Percentiles rank a stretch among this genome's conserved stretches.
These are phyloP conservation scores for Leptura quadrifasciata DNA, from an alignment of 2,888 invertebrate genomes.

Conservation along the genomic window DNA sequence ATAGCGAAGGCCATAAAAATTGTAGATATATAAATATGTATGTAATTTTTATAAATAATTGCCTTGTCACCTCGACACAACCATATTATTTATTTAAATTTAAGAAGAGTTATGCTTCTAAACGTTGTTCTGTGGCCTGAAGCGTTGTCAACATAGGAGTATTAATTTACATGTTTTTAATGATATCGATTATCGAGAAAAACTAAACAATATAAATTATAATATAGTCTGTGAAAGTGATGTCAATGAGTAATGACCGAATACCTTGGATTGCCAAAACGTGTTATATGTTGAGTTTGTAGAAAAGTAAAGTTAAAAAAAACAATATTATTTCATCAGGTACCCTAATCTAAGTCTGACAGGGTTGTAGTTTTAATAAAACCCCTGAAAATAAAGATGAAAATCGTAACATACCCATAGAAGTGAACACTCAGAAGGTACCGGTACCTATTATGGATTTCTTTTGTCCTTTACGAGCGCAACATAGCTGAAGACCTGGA, in stretches of 20 bases:
- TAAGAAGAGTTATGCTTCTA: conserved; percentile 5
- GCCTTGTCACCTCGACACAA: conserved; percentile 20
- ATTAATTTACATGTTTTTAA: conserved; percentile 16
- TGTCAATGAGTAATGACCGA: background rate
- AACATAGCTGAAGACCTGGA: too few relatives aligned
- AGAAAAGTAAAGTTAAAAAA: too few relatives aligned
- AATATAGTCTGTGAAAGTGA: background rate
- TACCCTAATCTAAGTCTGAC: too few relatives aligned
- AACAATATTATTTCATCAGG: too few relatives aligned
- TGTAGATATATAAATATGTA: conserved; percentile 26
- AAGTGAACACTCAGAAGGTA: too few relatives aligned
- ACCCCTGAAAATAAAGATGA: too few relatives aligned
- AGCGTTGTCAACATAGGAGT: conserved; percentile 11
- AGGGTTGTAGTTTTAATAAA: too few relatives aligned
- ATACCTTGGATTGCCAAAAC: too few relatives aligned
- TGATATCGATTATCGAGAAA: background rate
- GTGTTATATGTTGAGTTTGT: too few relatives aligned
- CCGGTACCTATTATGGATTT: too few relatives aligned
- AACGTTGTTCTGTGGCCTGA: background rate
- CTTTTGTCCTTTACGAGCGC: too few relatives aligned
- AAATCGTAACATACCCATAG: too few relatives aligned
- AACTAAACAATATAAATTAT: background rate
- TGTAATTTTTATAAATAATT: conserved; percentile 37
- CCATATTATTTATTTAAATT: conserved; percentile 30
- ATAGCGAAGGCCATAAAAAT: conserved; percentile 24